Evolutionary conservation across 2,888 invertebrate genomes (phyloP), one percentile per base, ranked within the genome.

Genomic region (Drosophila paramelanica): DNA sequence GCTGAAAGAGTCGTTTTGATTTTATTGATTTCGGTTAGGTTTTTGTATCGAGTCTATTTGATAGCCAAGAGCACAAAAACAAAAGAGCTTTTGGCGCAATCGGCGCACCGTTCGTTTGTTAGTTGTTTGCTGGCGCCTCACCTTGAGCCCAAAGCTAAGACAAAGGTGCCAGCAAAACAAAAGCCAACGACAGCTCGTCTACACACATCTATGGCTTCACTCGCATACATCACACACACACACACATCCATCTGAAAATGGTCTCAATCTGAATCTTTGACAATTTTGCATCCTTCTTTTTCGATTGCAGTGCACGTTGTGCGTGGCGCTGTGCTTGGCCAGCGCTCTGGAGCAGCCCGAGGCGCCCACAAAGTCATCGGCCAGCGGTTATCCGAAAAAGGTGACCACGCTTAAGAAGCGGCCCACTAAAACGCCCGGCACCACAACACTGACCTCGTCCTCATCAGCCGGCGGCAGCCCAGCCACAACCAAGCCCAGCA

Each of bases 351-450:
- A 38, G n/a, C 76, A 64, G 45, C 52, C 68, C 33, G 73, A 67
- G 64, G 39, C 67, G 31, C 59, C 66, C 13, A 65, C 59, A 7
- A 77, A 62, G 6, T 57, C 78, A 10, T 52, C 79, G 7, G 43
- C 51, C 43, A 67, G 60, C 45, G 77, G 79, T 7, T 90, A 91
- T 68, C 91, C 91, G n/a, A 91, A 92, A 51, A 92, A 92, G 71
- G 91, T 90, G 11, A 90, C 82, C 38, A 88, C 89, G 0, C 67
- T 83, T 2, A 92, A 92, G 47, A 92, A 92, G 61, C 83, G 85
- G 49, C 87, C 81, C 56, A 83, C 85, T 13, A 88, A 92, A 72
- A 72, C 86, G 3, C 83, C 89, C n/a, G 82, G 65, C 39, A 65
- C 67, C 0, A 23, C 64, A 4, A 53, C 57, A 27, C 7, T 64